phyloP scores from a whole-genome alignment of 2,113 vertebrate species.

The Isurus oxyrinchus region DNA sequence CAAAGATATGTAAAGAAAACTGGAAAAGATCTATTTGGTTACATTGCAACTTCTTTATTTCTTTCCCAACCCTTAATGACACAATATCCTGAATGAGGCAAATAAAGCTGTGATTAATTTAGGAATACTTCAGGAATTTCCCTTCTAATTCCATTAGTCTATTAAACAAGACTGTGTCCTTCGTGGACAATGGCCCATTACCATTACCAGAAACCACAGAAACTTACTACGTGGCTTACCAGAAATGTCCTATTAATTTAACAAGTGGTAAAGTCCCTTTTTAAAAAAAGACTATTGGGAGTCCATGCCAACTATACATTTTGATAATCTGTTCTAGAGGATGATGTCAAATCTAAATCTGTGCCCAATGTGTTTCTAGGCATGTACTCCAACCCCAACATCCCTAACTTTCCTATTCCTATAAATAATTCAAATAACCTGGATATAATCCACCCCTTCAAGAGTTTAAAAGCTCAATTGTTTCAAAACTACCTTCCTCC shows the following conservation, averaged over 20 bases:
- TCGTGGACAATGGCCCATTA: too few relatives aligned
- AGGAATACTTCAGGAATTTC: not conserved
- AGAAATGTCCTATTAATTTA: not conserved
- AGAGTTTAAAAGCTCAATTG: not conserved
- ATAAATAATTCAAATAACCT: not conserved
- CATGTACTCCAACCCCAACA: not conserved
- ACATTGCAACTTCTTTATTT: not conserved
- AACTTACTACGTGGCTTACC: not conserved
- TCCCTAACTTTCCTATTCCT: not conserved
- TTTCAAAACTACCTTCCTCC: not conserved
- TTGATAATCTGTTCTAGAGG: not conserved
- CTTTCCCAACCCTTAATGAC: not conserved
- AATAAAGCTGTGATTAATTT: not conserved
- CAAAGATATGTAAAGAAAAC: not conserved
- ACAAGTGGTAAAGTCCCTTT: not conserved
- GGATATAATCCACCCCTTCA: not conserved
- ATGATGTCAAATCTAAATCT: not conserved
- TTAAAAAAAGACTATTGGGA: not conserved
- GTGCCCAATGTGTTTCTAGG: not conserved
- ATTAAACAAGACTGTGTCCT: not conserved
- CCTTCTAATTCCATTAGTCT: not conserved
- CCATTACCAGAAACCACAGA: not conserved
- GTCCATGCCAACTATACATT: not conserved
- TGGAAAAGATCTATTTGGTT: not conserved
- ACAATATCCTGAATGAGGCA: not conserved